Conservation (phyloP, 2,888 invertebrate species). For the Platerodrilus igneus region DNA sequence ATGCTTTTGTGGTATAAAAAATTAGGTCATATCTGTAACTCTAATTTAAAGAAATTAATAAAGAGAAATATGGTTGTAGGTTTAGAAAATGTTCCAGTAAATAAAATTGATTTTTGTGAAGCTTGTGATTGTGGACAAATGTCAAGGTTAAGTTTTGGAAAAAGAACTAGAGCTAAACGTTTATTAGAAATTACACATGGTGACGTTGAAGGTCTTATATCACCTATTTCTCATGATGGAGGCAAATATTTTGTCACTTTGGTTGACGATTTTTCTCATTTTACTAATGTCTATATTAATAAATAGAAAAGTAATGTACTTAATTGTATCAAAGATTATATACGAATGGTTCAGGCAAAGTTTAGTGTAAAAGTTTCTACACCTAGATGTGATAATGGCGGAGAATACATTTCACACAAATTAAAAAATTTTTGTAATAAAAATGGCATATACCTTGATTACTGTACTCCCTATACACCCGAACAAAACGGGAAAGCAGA, state of each 20-base stretch:
- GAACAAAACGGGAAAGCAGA: slow-evolving; percentile 13
- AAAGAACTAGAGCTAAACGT: slow-evolving; percentile 15
- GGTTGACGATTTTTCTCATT: too few species aligned
- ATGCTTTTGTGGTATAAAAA: not conserved
- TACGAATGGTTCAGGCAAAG: too few species aligned
- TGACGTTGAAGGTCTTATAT: too few species aligned
- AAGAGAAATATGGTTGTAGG: slow-evolving; percentile 1
- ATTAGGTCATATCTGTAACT: slow-evolving; percentile 1
- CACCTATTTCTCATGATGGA: too few species aligned
- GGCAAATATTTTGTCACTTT: too few species aligned
- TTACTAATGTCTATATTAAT: too few species aligned
- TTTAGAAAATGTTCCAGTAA: not conserved
- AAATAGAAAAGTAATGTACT: too few species aligned
- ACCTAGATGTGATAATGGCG: slow-evolving; percentile 23
- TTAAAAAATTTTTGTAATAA: slow-evolving; percentile 16
- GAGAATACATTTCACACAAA: slow-evolving; percentile 14
- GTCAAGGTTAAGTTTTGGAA: not conserved
- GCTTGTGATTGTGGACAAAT: slow-evolving; percentile 1
- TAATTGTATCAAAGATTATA: too few species aligned
- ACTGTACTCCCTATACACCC: slow-evolving; percentile 10
- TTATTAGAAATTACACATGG: slow-evolving; percentile 11
- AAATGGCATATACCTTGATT: slow-evolving; percentile 15
- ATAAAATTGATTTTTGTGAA: slow-evolving; percentile 3
- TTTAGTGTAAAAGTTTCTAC: slow-evolving; percentile 15
- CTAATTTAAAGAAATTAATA: not conserved